phyloP scores from a whole-genome alignment of 2,888 invertebrate genomes.

The Onthophagus sagittarius region DNA sequence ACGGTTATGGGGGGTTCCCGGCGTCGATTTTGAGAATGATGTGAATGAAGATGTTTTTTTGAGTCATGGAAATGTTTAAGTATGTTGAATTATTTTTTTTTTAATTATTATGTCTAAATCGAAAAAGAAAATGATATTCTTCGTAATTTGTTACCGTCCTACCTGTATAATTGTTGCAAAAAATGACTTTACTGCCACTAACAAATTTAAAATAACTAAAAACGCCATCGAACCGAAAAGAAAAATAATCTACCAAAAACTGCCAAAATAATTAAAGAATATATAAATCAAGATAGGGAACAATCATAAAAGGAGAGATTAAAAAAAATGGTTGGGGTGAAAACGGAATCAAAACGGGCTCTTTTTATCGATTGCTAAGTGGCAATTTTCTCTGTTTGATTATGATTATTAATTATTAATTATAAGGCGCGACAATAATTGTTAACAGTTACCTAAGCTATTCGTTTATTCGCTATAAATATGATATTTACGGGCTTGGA shows the following conservation, averaged over 20 bases:
- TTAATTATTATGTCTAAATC: not conserved
- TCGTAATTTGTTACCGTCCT: not conserved
- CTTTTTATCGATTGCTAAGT: not conserved
- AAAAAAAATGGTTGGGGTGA: not conserved
- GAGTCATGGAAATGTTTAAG: too few species aligned
- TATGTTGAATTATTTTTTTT: not conserved
- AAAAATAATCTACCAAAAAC: not conserved
- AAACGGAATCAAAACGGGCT: not conserved
- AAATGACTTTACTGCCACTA: not conserved
- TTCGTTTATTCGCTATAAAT: not conserved
- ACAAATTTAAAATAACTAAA: not conserved
- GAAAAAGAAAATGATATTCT: not conserved
- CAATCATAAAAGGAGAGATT: not conserved
- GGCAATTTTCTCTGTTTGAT: not conserved
- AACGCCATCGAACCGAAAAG: not conserved
- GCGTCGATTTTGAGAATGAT: too few species aligned
- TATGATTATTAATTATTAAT: not conserved
- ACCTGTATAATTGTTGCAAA: not conserved
- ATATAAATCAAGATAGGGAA: not conserved
- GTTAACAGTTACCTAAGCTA: not conserved
- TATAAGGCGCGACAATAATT: not conserved
- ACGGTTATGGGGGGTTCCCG: too few species aligned
- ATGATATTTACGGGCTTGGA: not conserved
- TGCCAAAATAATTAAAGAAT: not conserved
- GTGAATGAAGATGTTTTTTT: too few species aligned